Base-by-base conservation (phyloP, 2,113 vertebrate genomes). In the Mola mola region DNA sequence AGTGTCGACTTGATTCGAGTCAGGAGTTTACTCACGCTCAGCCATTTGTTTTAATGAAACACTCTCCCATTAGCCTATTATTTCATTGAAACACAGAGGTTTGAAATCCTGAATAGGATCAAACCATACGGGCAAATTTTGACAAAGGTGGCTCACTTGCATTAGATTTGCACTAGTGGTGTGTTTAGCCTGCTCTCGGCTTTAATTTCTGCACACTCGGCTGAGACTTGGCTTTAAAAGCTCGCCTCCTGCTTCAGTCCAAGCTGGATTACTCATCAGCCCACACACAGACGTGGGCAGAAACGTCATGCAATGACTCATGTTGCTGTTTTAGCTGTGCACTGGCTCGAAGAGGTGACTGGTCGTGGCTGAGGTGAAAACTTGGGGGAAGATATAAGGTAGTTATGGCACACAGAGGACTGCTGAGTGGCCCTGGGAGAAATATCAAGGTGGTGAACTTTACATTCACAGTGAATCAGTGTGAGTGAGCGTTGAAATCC, bases 191-290 rank as follows among this genome's bases (percentile, higher is more conserved):
- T 33, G 46, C 16, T 66, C 37, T 50, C n/a, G 37, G 47, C 26
- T 72, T 71, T 7, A 73, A 19, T 62, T 48, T 74, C 58, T 49
- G 57, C 43, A 29, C 31, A 16, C 53, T 66, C 34, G 0, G 2
- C 47, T 34, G 53, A 62, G 71, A 74, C 16, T 55, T 24, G 28
- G 53, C 72, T 71, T 75, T 47, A 71, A 60, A 77, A 50, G 12
- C 66, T 79, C 7, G 6, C 49, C 52, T 77, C 55, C 61, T 66
- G 75, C 49, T 34, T 79, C 16, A 44, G 75, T 63, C 77, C 79
- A 67, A 40, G 56, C 63, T 49, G 50, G 69, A 79, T 81, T 85
- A 78, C 60, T 84, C 82, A 82, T 75, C 72, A 66, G 58, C 47
- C 71, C 57, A 58, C 52, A 55, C 42, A 67, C 62, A 78, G 64